Evolutionary conservation across 1,140 invertebrate species (phyloP), one percentile per base, ranked within the genome.

Genomic region (Drosophila yakuba): DNA sequence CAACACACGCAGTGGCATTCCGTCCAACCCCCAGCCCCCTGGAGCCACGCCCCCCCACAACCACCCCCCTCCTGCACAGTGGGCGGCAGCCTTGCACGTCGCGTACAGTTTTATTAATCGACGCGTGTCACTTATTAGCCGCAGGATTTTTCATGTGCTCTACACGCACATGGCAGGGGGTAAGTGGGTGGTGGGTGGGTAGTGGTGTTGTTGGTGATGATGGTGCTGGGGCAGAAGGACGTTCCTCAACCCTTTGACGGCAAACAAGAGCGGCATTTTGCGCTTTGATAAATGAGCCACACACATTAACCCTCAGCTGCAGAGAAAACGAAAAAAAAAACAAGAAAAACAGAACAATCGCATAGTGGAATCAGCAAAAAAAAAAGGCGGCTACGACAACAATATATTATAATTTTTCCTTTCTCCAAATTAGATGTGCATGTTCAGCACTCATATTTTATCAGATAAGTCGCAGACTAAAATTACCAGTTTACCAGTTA

Each of bases 71-170:
- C 32, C 8, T 8, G 0, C 8, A 10, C 2, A 56, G 60, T 48
- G 52, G 63, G 61, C 25, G 47, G 68, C 60, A 62, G 58, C 63
- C 71, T 75, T 60, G 72, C 45, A 45, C 57, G 39, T 41, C 48
- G 39, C 63, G 45, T 51, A 74, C 59, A 55, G 72, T 88, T 83
- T 88, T 89, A 80, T 83, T 88, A 88, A 88, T 88, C 71, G 83
- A 88, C 84, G 83, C 79, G 73, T 88, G 84, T 88, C 83, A 80
- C 79, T 83, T 79, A 88, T 88, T 88, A 88, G 83, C 84, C 83
- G 83, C 75, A 83, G 83, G 83, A 88, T 82, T 88, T 86, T 83
- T 80, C 68, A 80, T 77, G 79, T 80, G 75, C 79, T 50, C 52
- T 47, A 66, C 82, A 86, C 75, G 74, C 78, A 80, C 75, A 71